These are phyloP conservation scores for Hirtodrosophila confusa DNA, from an alignment of 2,888 invertebrate genomes.

Conservation along the genomic window DNA sequence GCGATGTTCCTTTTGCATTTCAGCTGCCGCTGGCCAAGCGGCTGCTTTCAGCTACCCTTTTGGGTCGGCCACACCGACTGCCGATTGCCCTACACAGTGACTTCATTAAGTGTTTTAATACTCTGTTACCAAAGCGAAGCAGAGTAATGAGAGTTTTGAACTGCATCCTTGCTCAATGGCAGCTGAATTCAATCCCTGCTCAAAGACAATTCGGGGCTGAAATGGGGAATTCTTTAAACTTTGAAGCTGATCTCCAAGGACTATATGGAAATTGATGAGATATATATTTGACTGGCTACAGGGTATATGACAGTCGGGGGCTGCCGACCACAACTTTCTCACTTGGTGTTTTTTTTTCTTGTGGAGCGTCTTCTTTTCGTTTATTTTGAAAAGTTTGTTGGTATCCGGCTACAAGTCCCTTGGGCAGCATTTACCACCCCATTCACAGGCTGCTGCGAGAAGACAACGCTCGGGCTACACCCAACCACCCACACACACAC, in stretches of 20 bases:
- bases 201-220: too few relatives aligned
- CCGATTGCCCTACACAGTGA: slow-evolving; percentile 31
- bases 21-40: slow-evolving; percentile 62
- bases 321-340: slow-evolving; percentile 6
- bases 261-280: too few relatives aligned
- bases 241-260: too few relatives aligned
- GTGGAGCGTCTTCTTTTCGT: slow-evolving; percentile 56
- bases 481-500: slow-evolving; percentile 28
- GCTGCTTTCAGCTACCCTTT: slow-evolving; percentile 6
- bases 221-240: too few relatives aligned
- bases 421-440: slow-evolving; percentile 84
- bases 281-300: too few relatives aligned
- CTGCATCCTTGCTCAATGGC: slow-evolving; percentile 1
- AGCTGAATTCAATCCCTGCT: too few relatives aligned
- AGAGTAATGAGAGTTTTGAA: too few relatives aligned
- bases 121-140: slow-evolving; percentile 35
- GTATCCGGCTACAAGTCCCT: slow-evolving; percentile 84
- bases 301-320: slow-evolving; percentile 1
- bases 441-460: slow-evolving; percentile 76
- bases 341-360: slow-evolving; percentile 23
- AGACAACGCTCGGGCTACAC: slow-evolving; percentile 34
- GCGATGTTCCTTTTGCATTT: slow-evolving; percentile 73
- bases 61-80: slow-evolving; percentile 27
- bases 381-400: slow-evolving; percentile 77
- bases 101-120: not conserved